A percentile compares a stretch with the other conserved stretches of the same genome.
Conservation (phyloP, 2,113 vertebrate genomes). For the Megaceryle maxima region DNA sequence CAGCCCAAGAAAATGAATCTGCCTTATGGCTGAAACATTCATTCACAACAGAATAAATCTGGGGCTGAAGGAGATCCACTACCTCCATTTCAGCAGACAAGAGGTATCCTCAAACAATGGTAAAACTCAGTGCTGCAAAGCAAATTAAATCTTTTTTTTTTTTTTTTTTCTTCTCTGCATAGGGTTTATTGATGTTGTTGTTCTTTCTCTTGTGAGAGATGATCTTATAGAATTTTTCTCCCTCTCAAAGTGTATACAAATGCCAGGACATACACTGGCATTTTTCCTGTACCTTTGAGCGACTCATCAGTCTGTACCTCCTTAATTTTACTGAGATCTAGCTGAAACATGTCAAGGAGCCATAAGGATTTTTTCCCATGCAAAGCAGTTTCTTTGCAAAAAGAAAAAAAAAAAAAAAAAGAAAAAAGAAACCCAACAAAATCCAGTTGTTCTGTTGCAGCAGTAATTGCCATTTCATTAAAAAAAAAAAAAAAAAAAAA, state of each 20-base stretch:
- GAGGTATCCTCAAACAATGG: accelerated
- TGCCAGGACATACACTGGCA: slow-evolving; percentile 65
- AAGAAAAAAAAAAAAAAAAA: not conserved
- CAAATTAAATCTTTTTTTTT: not conserved
- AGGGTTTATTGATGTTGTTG: not conserved
- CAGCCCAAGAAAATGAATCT: not conserved
- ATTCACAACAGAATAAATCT: not conserved
- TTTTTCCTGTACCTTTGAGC: slow-evolving; percentile 67
- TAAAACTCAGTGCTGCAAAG: not conserved
- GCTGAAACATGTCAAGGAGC: slow-evolving; percentile 64
- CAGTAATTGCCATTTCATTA: not conserved
- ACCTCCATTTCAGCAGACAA: not conserved
- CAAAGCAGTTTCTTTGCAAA: slow-evolving; percentile 49
- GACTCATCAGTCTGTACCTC: slow-evolving; percentile 62
- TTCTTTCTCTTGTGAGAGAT: not conserved
- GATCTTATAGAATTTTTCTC: not conserved
- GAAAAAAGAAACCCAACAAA: too few relatives aligned
- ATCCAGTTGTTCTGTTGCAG: not conserved
- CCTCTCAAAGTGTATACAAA: not conserved
- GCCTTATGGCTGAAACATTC: not conserved
- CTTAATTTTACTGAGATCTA: slow-evolving; percentile 65
- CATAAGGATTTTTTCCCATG: slow-evolving; percentile 64
- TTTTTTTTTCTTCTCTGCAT: not conserved
- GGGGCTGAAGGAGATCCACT: not conserved
- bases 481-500: not conserved